Percentiles rank a stretch among this genome's conserved stretches.
Conservation (phyloP, 2,888 invertebrate species). For the Stenolophus ochropezus region DNA sequence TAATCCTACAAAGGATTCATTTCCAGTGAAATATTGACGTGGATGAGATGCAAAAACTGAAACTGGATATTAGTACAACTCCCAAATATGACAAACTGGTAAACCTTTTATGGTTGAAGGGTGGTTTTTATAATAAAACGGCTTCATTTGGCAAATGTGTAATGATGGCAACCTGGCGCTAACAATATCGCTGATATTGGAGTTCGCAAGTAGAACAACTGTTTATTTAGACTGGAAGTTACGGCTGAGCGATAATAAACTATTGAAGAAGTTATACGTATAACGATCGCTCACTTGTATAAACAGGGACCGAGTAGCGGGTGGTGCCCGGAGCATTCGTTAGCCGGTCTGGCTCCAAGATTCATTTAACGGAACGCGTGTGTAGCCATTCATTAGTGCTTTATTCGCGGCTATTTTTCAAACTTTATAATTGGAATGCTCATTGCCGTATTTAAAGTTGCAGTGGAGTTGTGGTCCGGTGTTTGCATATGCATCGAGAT, state of each 20-base stretch:
- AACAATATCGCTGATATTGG: constrained; percentile 29
- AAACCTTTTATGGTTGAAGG: too few relatives aligned
- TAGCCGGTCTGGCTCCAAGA: constrained; percentile 47
- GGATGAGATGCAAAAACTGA: neutral
- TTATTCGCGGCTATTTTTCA: neutral
- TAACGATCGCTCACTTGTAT: constrained; percentile 52
- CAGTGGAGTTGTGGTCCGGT: neutral
- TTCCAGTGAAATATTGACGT: neutral
- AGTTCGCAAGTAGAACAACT: constrained; percentile 38
- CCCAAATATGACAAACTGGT: too few relatives aligned
- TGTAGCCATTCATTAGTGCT: constrained; percentile 12
- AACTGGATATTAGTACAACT: too few relatives aligned
- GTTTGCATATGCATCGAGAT: constrained; percentile 23
- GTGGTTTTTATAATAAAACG: too few relatives aligned
- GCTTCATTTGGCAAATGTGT: constrained; percentile 20
- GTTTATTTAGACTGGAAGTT: constrained; percentile 50
- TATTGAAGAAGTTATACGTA: constrained; percentile 49
- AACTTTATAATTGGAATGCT: constrained; percentile 21
- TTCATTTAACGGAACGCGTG: constrained; percentile 5
- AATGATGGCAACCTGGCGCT: constrained; percentile 4
- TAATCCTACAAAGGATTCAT: neutral
- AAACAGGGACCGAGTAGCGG: constrained; percentile 33
- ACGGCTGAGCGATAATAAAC: constrained; percentile 30
- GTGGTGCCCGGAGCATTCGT: constrained; percentile 44
- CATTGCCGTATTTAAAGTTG: neutral